Conservation (phyloP, 2,888 invertebrate genomes). For the Drosophila prostipennis region DNA sequence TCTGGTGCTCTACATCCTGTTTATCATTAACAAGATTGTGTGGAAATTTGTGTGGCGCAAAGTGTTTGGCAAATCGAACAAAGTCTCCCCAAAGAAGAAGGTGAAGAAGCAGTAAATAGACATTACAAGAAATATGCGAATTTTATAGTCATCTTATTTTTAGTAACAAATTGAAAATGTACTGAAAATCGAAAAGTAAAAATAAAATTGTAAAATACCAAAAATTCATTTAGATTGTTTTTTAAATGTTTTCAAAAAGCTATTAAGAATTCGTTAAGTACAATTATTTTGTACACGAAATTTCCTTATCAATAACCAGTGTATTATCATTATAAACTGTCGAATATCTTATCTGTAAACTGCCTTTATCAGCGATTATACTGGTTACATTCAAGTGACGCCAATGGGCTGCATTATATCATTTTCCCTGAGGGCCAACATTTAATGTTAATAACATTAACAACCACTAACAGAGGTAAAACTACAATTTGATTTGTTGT, state of each 20-base stretch:
- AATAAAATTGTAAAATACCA: no score
- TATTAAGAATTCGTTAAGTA: not conserved
- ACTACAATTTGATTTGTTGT: not conserved
- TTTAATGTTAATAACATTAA: not conserved
- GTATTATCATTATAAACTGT: not conserved
- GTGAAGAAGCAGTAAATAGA: slow-evolving; percentile 55
- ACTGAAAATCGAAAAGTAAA: not conserved
- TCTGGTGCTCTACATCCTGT: slow-evolving; percentile 37
- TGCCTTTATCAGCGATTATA: not conserved
- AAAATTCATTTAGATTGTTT: no score
- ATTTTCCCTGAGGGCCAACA: not conserved
- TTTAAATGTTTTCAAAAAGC: not conserved
- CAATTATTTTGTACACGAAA: not conserved
- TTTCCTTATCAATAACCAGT: not conserved
- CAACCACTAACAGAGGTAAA: not conserved
- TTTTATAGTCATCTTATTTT: not conserved
- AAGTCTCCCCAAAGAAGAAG: slow-evolving; percentile 56
- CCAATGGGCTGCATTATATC: not conserved
- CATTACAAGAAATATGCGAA: not conserved
- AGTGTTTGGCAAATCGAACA: slow-evolving; percentile 48
- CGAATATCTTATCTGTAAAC: not conserved
- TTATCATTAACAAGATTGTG: slow-evolving; percentile 42
- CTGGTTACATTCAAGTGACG: not conserved
- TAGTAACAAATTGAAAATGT: not conserved
- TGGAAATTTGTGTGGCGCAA: slow-evolving; percentile 56